Percentiles rank a stretch among this genome's conserved stretches.
Conservation (phyloP, 2,113 vertebrate species). For the Otocyon megalotis region DNA sequence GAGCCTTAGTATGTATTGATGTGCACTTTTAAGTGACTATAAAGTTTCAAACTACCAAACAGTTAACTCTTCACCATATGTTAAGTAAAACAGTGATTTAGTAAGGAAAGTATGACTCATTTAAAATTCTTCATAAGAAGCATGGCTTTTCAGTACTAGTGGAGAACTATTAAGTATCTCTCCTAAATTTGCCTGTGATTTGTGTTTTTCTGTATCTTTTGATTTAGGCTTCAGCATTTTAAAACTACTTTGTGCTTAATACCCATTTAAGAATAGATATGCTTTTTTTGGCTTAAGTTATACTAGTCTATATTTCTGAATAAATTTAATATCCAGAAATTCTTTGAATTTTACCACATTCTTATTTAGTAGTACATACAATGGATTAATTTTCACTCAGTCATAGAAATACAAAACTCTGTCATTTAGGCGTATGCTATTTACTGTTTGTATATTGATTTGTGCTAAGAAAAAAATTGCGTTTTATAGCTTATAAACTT, state of each 20-base stretch:
- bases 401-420: neutral
- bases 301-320: slow-evolving; percentile 1
- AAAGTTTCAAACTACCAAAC: slow-evolving; percentile 61
- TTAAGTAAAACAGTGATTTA: slow-evolving; percentile 66
- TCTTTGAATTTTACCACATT: slow-evolving; percentile 33
- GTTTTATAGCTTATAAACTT: neutral
- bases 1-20: slow-evolving; percentile 38
- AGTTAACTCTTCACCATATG: slow-evolving; percentile 70
- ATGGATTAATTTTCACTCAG: slow-evolving; percentile 29
- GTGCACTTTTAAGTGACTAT: slow-evolving; percentile 46
- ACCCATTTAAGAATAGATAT: neutral
- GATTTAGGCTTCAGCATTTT: slow-evolving; percentile 38
- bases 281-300: neutral
- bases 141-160: slow-evolving; percentile 37
- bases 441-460: slow-evolving; percentile 17
- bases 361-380: slow-evolving; percentile 23
- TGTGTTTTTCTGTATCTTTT: slow-evolving; percentile 60
- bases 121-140: slow-evolving; percentile 61
- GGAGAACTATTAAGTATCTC: slow-evolving; percentile 9
- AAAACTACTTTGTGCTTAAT: slow-evolving; percentile 51
- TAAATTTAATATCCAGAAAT: slow-evolving; percentile 39
- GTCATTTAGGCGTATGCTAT: neutral
- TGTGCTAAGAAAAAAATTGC: slow-evolving; percentile 31
- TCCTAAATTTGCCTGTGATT: slow-evolving; percentile 47
- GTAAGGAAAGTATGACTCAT: slow-evolving; percentile 73